These are phyloP conservation scores for Heliconius congener DNA, from an alignment of 1,140 invertebrate species.

Conservation along the genomic window DNA sequence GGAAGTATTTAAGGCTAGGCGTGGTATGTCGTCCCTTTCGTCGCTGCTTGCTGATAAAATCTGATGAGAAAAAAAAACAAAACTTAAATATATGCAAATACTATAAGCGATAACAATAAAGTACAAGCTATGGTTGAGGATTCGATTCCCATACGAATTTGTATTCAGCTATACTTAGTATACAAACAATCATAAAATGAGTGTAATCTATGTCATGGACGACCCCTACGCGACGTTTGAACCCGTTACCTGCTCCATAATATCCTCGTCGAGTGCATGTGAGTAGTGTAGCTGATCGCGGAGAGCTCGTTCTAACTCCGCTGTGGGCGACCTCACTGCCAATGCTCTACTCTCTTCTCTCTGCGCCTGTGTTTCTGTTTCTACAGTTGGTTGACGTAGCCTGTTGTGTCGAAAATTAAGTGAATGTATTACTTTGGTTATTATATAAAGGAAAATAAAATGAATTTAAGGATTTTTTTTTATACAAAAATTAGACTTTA, in stretches of 20 bases:
- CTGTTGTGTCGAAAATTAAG: background rate
- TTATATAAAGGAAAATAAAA: no score
- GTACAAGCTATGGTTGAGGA: no score
- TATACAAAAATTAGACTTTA: no score
- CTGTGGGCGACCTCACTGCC: conserved; percentile 62
- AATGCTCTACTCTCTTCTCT: conserved; percentile 26
- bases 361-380: background rate
- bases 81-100: no score
- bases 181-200: no score
- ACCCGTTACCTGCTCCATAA: conserved; percentile 64
- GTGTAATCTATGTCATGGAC: no score
- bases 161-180: no score
- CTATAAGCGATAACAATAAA: no score
- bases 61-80: conserved; percentile 41
- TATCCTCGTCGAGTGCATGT: conserved; percentile 63
- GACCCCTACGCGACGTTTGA: no score
- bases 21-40: conserved; percentile 66
- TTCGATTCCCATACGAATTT: no score
- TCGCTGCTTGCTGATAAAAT: conserved; percentile 73
- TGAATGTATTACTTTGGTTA: no score
- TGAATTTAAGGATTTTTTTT: no score
- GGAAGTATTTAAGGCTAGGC: conserved; percentile 64
- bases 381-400: background rate
- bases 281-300: conserved; percentile 70
- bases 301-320: conserved; percentile 68